Evolutionary conservation across 2,113 vertebrate genomes (phyloP).

Genomic region (Periophthalmodon schlosseri): DNA sequence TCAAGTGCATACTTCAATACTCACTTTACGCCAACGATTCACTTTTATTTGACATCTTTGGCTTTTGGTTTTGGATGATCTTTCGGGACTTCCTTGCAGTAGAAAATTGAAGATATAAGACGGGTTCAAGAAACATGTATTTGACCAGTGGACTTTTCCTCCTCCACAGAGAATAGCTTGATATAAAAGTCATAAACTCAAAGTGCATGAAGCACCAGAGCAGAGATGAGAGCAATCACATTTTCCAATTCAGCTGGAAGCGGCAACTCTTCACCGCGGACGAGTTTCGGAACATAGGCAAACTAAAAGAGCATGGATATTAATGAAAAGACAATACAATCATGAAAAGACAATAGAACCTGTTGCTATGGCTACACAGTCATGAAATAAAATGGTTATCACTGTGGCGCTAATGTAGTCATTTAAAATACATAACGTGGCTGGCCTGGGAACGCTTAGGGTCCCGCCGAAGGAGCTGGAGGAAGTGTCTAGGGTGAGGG

Average conservation of each 20-base stretch:
- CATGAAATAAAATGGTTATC: neutral
- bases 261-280: neutral
- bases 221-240: neutral
- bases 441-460: no score
- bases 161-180: neutral
- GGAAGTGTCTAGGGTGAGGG: no score
- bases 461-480: no score
- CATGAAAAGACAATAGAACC: neutral
- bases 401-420: neutral
- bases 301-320: neutral
- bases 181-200: conserved; percentile 9
- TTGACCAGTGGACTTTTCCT: neutral
- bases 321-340: conserved; percentile 3
- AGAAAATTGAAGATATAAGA: neutral
- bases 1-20: neutral
- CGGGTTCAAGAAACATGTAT: neutral
- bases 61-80: neutral
- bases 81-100: neutral
- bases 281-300: neutral
- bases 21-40: neutral
- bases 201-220: neutral
- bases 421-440: neutral
- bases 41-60: neutral
- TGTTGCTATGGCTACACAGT: neutral
- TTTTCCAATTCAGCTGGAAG: conserved; percentile 1